A percentile compares a stretch with the other conserved stretches of the same genome.
Conservation (phyloP, 2,888 invertebrate species). For the Carterocephalus palaemon region DNA sequence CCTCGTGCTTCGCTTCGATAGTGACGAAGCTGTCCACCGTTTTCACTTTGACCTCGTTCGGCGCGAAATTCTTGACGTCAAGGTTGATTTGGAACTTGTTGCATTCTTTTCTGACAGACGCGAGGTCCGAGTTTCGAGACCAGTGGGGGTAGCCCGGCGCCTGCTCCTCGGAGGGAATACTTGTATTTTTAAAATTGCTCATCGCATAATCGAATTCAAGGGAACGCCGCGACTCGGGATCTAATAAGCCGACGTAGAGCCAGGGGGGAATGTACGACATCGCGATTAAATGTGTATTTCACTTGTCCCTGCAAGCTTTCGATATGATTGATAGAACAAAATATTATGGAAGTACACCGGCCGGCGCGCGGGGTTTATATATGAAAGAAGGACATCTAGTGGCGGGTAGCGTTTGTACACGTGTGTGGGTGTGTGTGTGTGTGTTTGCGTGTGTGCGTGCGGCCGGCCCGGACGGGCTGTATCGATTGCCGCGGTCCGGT, state of each 20-base stretch:
- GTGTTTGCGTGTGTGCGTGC: slow-evolving; percentile 7
- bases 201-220: no score
- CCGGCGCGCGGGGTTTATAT: slow-evolving; percentile 43
- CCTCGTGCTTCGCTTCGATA: slow-evolving; percentile 87
- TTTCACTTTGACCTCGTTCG: slow-evolving; percentile 86
- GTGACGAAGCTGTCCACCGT: slow-evolving; percentile 82
- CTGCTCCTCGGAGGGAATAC: no score
- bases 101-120: no score
- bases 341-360: slow-evolving; percentile 35
- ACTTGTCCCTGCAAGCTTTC: slow-evolving; percentile 19
- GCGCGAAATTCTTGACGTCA: slow-evolving; percentile 86
- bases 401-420: slow-evolving; percentile 31
- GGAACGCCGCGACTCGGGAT: no score
- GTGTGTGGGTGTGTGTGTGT: slow-evolving; percentile 21
- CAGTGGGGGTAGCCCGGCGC: slow-evolving; percentile 53
- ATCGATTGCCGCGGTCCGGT: slow-evolving; percentile 18
- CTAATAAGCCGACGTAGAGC: no score
- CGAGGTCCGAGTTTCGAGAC: slow-evolving; percentile 50
- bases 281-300: slow-evolving; percentile 15
- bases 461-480: slow-evolving; percentile 8
- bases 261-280: no score
- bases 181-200: no score
- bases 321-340: slow-evolving; percentile 28
- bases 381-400: slow-evolving; percentile 43
- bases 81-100: slow-evolving; percentile 81